Conservation (phyloP, 2,888 invertebrate species). For the Tigriopus californicus region DNA sequence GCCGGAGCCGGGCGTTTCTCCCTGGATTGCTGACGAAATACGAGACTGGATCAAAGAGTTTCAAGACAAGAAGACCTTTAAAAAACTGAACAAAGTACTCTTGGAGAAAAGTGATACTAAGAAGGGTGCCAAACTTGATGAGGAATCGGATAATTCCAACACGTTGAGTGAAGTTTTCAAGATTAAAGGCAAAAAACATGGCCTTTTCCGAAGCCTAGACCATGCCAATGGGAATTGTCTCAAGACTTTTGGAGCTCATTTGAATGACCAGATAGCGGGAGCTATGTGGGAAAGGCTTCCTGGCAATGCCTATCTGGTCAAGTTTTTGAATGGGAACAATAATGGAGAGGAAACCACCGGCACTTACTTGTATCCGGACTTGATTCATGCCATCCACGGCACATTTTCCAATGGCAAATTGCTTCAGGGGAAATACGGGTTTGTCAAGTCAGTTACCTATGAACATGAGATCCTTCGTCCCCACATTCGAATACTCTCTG, state of each 20-base stretch:
- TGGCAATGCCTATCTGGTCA: too few species aligned
- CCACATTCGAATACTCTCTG: background rate
- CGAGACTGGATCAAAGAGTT: background rate
- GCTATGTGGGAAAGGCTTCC: too few species aligned
- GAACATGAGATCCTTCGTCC: background rate
- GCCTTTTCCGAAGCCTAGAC: background rate
- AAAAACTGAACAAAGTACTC: background rate
- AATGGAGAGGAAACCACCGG: too few species aligned
- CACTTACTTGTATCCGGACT: conserved; percentile 8
- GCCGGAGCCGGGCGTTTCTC: too few species aligned
- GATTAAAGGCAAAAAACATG: too few species aligned
- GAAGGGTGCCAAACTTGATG: too few species aligned
- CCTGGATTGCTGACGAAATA: background rate
- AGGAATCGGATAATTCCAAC: too few species aligned
- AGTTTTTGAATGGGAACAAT: too few species aligned
- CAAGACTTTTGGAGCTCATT: background rate
- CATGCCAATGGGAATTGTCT: background rate
- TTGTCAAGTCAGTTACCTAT: background rate
- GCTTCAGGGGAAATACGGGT: background rate
- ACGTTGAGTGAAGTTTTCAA: too few species aligned
- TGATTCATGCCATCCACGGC: background rate
- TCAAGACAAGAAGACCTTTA: background rate
- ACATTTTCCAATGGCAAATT: background rate
- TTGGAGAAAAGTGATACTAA: too few species aligned
- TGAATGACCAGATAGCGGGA: background rate